Evolutionary conservation across 2,888 invertebrate species (phyloP), one percentile per base, ranked within the genome.

Genomic region (Aelia acuminata): DNA sequence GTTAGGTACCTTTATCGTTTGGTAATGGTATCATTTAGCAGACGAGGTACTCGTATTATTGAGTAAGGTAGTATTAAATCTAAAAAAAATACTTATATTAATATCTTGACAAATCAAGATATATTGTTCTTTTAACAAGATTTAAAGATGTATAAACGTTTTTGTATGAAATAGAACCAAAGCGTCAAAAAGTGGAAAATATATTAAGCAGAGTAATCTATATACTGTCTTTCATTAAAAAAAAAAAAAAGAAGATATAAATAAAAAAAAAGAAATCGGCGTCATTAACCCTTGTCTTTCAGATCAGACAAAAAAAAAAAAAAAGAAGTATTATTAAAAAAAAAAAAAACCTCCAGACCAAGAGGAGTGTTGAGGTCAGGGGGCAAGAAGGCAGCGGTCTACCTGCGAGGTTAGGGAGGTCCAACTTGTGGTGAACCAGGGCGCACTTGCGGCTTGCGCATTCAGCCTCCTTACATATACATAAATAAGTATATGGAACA

Each of bases 351-450:
- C 63, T 70, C 26, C 63, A n/a, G 80, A 80, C n/a, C 4, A 8
- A 80, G 80, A 80, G n/a, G n/a, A 80, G 43, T 80, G 43, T 80
- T 80, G 80, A 80, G 80, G 80, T 80, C 80, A 80, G 2, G n/a
- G 43, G 80, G 39, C 75, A 43, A 75, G 70, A 70, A 70, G 70
- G 75, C 75, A 43, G 75, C 22, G 39, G n/a, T n/a, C 80, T 80
- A 80, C 80, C 80, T 80, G 80, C 13, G 80, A 7, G 80, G 80
- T 80, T n/a, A n/a, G 43, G 80, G 43, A 80, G 80, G 80, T 80
- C 80, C 43, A 22, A 47, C 43, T 80, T 80, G 80, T 43, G 80
- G 80, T 80, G 80, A 43, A 80, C 80, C 80, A n/a, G 13, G 11
- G 80, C 80, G 80, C 80, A 80, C 80, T 80, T 80, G 80, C 43